phyloP scores from a whole-genome alignment of 92 coral and sea anemone genomes.

The Porites evermanni region DNA sequence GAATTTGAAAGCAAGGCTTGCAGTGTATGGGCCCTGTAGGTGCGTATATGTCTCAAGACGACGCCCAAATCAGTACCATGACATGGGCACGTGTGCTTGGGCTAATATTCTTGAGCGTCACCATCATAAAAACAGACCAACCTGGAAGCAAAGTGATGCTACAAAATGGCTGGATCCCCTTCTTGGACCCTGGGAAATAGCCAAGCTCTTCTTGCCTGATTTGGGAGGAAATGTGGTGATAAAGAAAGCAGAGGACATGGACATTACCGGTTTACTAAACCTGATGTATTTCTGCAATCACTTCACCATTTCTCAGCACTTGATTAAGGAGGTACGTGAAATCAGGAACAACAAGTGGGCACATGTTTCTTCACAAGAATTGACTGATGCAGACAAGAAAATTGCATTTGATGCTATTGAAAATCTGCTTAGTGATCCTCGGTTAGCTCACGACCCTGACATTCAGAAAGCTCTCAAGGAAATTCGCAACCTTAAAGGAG shows the following conservation, averaged over 20 bases:
- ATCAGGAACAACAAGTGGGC: slow-evolving; percentile 74
- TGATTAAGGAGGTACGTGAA: slow-evolving; percentile 68
- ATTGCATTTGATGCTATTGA: slow-evolving; percentile 72
- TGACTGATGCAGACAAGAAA: slow-evolving; percentile 59
- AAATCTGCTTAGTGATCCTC: slow-evolving; percentile 73
- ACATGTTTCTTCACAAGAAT: slow-evolving; percentile 75
- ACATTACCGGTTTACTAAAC: slow-evolving; percentile 76
- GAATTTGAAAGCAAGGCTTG: slow-evolving; percentile 38
- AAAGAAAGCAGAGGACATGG: slow-evolving; percentile 64
- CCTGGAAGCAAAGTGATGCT: slow-evolving; percentile 81
- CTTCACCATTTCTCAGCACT: slow-evolving; percentile 42
- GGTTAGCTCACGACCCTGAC: slow-evolving; percentile 57
- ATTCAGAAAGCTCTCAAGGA: slow-evolving; percentile 50
- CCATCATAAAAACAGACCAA: slow-evolving; percentile 61
- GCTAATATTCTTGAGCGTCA: slow-evolving; percentile 57
- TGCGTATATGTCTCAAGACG: slow-evolving; percentile 44
- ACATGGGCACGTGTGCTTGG: slow-evolving; percentile 70
- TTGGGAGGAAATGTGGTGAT: slow-evolving; percentile 52
- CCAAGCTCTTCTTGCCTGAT: slow-evolving; percentile 82
- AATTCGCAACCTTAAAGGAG: slow-evolving; percentile 15
- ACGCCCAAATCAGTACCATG: slow-evolving; percentile 44
- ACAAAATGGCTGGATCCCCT: slow-evolving; percentile 77
- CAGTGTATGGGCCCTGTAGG: slow-evolving; percentile 40
- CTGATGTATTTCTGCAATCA: slow-evolving; percentile 68
- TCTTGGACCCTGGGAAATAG: slow-evolving; percentile 84